phyloP scores from a whole-genome alignment of 2,113 vertebrate species.

The Pterocles gutturalis region DNA sequence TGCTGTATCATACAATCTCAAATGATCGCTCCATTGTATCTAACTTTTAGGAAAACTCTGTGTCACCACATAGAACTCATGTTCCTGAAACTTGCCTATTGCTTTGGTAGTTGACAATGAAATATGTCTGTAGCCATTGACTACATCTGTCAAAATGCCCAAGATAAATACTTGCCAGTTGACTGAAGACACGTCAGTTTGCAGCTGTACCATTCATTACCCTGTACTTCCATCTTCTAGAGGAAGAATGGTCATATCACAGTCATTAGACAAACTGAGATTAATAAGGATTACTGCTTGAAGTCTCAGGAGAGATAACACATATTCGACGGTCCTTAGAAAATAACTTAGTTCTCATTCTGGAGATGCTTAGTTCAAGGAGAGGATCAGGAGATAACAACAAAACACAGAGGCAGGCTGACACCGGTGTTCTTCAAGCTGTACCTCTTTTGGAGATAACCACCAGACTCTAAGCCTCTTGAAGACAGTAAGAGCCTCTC shows the following conservation, averaged over 20 bases:
- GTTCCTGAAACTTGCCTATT: neutral
- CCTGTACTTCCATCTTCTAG: neutral
- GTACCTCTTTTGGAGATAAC: neutral
- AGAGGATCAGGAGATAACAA: neutral
- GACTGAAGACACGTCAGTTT: neutral
- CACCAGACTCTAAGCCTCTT: neutral
- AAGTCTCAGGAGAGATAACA: neutral
- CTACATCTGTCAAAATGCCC: neutral
- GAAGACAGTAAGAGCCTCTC: neutral
- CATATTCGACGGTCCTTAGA: neutral
- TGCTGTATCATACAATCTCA: neutral
- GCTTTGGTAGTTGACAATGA: neutral
- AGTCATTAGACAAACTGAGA: neutral
- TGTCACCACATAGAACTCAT: neutral
- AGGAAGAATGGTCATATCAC: neutral
- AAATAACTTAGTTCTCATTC: neutral
- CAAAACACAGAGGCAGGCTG: neutral
- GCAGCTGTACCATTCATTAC: accelerated
- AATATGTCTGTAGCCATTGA: neutral
- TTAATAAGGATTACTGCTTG: neutral
- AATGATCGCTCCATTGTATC: neutral
- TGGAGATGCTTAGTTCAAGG: neutral
- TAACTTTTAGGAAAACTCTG: neutral
- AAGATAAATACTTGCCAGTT: neutral
- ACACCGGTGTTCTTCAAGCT: neutral